Evolutionary conservation across 2,113 vertebrate genomes (phyloP).

Genomic region (Sphaerodactylus townsendi): DNA sequence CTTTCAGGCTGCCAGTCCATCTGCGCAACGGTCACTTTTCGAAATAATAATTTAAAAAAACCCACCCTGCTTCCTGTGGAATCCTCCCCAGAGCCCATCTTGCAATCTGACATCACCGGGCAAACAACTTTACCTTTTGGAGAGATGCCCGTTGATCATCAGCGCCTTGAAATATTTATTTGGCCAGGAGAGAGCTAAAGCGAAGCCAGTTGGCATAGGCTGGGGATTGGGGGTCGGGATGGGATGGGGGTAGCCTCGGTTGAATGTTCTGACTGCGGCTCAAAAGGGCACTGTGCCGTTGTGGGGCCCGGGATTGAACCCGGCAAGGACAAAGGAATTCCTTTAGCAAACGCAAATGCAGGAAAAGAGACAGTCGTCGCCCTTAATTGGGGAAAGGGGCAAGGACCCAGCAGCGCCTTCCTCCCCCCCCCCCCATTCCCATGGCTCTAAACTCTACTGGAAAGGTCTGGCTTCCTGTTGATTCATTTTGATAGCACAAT

Average conservation of each 20-base stretch:
- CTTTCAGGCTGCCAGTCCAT: slow-evolving; percentile 11
- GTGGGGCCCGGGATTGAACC: slow-evolving; percentile 46
- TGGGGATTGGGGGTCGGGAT: slow-evolving; percentile 17
- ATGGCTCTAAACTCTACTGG: slow-evolving; percentile 26
- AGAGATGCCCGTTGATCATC: slow-evolving; percentile 57
- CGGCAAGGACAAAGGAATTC: slow-evolving; percentile 62
- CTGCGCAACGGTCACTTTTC: slow-evolving; percentile 61
- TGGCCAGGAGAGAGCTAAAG: slow-evolving; percentile 31
- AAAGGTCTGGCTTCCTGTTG: slow-evolving; percentile 67
- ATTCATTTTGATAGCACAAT: slow-evolving; percentile 56
- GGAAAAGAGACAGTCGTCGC: slow-evolving; percentile 53
- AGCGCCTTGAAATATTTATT: slow-evolving; percentile 68
- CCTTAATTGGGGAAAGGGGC: slow-evolving; percentile 36
- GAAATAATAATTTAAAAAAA: slow-evolving; percentile 3
- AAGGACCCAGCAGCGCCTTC: not conserved
- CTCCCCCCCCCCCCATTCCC: slow-evolving; percentile 36
- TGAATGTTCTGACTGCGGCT: slow-evolving; percentile 43
- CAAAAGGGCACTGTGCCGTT: slow-evolving; percentile 31
- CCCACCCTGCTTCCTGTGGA: slow-evolving; percentile 54
- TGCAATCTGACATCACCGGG: slow-evolving; percentile 63
- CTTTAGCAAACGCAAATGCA: slow-evolving; percentile 54
- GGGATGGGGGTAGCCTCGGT: not conserved
- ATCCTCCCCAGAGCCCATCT: slow-evolving; percentile 43
- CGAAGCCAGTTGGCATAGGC: slow-evolving; percentile 22
- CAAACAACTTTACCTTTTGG: slow-evolving; percentile 49